Conservation (phyloP, 1,140 invertebrate genomes). For the Brachionus rubens region DNA sequence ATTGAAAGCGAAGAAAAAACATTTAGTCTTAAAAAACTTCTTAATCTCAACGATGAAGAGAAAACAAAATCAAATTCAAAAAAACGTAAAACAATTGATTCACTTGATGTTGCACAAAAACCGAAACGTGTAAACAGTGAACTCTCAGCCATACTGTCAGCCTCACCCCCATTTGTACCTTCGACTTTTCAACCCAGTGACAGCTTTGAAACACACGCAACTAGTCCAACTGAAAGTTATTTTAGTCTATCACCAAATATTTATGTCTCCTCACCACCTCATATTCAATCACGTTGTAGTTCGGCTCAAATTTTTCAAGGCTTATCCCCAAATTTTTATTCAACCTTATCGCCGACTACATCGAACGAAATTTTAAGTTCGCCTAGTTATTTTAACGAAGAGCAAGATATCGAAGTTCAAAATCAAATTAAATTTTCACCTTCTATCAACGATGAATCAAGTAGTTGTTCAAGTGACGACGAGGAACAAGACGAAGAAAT, state of each 20-base stretch:
- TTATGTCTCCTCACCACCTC: neutral
- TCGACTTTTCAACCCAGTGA: conserved; percentile 10
- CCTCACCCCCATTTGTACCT: conserved; percentile 11
- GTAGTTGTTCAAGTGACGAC: neutral
- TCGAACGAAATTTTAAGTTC: conserved; percentile 2
- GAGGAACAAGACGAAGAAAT: neutral
- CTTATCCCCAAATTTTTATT: conserved; percentile 5
- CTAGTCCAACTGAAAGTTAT: conserved; percentile 36
- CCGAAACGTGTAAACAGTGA: conserved; percentile 28
- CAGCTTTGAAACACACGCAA: neutral
- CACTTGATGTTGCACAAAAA: neutral
- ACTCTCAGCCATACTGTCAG: neutral
- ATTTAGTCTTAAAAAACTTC: conserved; percentile 30
- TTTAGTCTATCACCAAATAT: conserved; percentile 13
- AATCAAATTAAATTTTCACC: conserved; percentile 31
- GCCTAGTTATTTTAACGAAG: conserved; percentile 26
- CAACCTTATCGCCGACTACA: neutral
- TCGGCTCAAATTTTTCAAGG: conserved; percentile 41
- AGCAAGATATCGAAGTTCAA: neutral
- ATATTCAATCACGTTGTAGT: conserved; percentile 10
- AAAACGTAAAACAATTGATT: conserved; percentile 11
- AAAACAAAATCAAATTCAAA: neutral
- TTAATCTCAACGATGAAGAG: neutral
- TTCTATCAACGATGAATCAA: neutral
- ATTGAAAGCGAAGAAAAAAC: neutral